Base-by-base conservation (phyloP, 2,113 vertebrate genomes). In the Aldabrachelys gigantea region DNA sequence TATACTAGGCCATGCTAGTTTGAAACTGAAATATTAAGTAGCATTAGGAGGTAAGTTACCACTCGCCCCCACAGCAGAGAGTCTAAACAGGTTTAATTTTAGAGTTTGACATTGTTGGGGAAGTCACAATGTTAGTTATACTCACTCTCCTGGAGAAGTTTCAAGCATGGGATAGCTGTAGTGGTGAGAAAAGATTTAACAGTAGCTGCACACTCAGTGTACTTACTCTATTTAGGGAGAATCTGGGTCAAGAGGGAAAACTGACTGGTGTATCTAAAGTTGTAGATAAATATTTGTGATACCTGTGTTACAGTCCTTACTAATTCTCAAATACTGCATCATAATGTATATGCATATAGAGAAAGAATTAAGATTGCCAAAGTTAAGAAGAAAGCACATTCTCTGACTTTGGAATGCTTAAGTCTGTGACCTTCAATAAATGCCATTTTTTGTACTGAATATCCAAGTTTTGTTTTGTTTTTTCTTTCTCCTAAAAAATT, bases 351-450 rank as follows among this genome's bases (percentile, higher is more conserved):
- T 50, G 84, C 49, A 53, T 86, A 87, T 29, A 83, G 44, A 31
- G 38, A 89, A 78, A 93, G 16, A 95, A 91, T 78, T 47, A 78
- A 93, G 81, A 82, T 87, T 87, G 75, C 50, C 50, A 50, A 50
- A 50, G 50, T 50, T 50, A 50, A 50, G 50, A 50, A 5, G 50
- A 14, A 50, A 50, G 50, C 50, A 50, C 75, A 93, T 80, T 83
- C 82, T 50, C 82, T 54, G 83, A 91, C 80, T 93, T 57, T 84
- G 62, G 54, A 82, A 44, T 27, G 72, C 65, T 93, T 85, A 92
- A 88, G 80, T 93, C 84, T 72, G 79, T 75, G 82, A 95, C 91
- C 82, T 88, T 93, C 82, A 88, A 95, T 88, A 86, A 92, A 93
- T 85, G 31, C 21, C 54, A 35, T 47, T 65, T 62, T 59, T 65